Evolutionary conservation across 2,797 vertebrate species (phyloP).

Genomic region (Malacoraja senta): DNA sequence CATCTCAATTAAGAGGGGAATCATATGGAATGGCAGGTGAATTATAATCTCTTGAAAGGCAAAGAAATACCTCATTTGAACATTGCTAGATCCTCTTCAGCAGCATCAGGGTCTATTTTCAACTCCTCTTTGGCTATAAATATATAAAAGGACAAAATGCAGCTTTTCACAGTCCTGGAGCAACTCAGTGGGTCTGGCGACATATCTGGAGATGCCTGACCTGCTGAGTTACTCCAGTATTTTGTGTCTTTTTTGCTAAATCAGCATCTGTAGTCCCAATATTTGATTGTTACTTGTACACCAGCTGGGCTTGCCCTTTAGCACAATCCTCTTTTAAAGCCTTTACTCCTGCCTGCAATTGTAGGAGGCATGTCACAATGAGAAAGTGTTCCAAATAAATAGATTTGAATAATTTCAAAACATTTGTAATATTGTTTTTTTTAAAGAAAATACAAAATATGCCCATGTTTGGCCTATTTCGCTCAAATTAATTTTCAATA

Average conservation of each 20-base stretch:
- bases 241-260: too few relatives aligned
- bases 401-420: neutral
- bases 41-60: neutral
- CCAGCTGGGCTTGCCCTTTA: neutral
- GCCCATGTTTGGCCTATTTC: too few relatives aligned
- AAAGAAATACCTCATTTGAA: neutral
- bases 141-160: neutral
- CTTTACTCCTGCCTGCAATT: neutral
- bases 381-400: neutral
- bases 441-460: too few relatives aligned
- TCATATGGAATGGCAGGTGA: neutral
- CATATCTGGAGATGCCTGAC: too few relatives aligned
- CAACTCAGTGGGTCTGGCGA: too few relatives aligned
- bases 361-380: neutral
- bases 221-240: too few relatives aligned
- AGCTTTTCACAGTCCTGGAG: neutral
- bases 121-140: neutral
- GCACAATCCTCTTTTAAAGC: neutral
- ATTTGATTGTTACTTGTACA: neutral
- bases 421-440: neutral
- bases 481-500: too few relatives aligned
- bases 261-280: neutral
- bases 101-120: neutral
- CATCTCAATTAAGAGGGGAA: neutral
- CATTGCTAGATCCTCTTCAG: neutral